Evolutionary conservation across 92 coral and sea anemone species (phyloP), one percentile per base, ranked within the genome.

Genomic region (Galaxea fascicularis): DNA sequence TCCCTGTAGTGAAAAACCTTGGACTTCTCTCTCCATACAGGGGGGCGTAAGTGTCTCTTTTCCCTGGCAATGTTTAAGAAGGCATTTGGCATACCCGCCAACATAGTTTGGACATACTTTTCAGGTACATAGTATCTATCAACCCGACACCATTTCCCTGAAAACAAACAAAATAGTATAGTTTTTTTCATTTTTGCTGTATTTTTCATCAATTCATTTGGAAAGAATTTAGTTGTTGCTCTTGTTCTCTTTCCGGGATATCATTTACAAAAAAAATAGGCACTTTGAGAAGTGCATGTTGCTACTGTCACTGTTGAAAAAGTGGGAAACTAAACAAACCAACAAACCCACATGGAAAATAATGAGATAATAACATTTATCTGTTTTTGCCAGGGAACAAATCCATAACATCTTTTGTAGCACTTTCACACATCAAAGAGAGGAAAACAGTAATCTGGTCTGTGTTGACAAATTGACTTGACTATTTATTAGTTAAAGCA

Each of bases 21-120:
- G 28, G 59, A 39, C 18, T 20, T 59, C 54, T 81, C 86, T 73
- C 66, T 68, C 67, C 86, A 81, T 56, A 56, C 62, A 14, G 77
- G 77, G 77, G 86, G 86, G 52, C 76, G 77, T 69, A 67, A 69
- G 68, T 81, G 77, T 28, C 77, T 57, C 68, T 81, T 71, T 26
- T 73, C 78, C 4, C 78, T 73, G 11, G n/a, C 78, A 56, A 63
- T 73, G 78, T 73, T 69, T 10, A 73, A 14, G 24, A 73, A 73
- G 10, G 78, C 41, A 24, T 73, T 73, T 0, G 78, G 78, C 78
- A 73, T 73, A 27, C 51, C 41, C n/a, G 78, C 41, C 20, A 44
- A 26, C 17, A 52, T 10, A 73, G 63, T 25, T 73, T 73, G 25
- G 63, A 73, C 25, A 16, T 73, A 51, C 7, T 14, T 56, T 56